These are phyloP conservation scores for Drosophila persimilis DNA, from an alignment of 1,140 invertebrate species.

Conservation along the genomic window DNA sequence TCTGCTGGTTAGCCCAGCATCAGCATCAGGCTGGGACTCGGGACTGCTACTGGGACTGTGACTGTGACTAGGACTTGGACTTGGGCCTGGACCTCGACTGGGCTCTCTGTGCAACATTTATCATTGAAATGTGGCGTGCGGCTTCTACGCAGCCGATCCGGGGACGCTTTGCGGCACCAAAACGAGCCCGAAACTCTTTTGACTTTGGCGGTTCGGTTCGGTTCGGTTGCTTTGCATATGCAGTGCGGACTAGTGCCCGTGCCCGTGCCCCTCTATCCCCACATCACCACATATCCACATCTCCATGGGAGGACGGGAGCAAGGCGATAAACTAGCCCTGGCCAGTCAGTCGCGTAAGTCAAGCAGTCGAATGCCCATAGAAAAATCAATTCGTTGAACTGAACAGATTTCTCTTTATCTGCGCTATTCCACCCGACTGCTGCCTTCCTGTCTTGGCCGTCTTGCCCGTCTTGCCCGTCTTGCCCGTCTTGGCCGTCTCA, in stretches of 20 bases:
- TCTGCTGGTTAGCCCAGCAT: constrained; percentile 53
- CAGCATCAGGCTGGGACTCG: constrained; percentile 13
- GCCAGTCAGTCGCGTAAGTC: constrained; percentile 66
- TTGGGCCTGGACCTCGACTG: constrained; percentile 13
- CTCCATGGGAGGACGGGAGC: constrained; percentile 49
- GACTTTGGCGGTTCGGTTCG: constrained; percentile 71
- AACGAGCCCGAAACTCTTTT: constrained; percentile 73
- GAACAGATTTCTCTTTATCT: constrained; percentile 66
- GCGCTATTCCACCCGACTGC: background rate
- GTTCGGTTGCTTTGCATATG: constrained; percentile 67
- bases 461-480: background rate
- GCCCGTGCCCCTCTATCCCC: background rate
- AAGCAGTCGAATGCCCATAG: constrained; percentile 57
- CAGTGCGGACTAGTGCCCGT: constrained; percentile 17
- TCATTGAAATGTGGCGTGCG: constrained; percentile 80
- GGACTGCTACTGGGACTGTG: constrained; percentile 6
- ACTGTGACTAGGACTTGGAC: constrained; percentile 6
- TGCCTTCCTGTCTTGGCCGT: background rate
- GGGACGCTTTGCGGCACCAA: constrained; percentile 75
- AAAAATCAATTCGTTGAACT: constrained; percentile 74
- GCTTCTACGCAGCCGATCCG: constrained; percentile 66
- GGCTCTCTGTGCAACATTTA: constrained; percentile 69
- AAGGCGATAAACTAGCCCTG: constrained; percentile 67
- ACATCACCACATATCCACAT: constrained; percentile 13
- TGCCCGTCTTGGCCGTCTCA: background rate